phyloP scores from a whole-genome alignment of 2,888 invertebrate species.

The Lepetodrilus schrolli region DNA sequence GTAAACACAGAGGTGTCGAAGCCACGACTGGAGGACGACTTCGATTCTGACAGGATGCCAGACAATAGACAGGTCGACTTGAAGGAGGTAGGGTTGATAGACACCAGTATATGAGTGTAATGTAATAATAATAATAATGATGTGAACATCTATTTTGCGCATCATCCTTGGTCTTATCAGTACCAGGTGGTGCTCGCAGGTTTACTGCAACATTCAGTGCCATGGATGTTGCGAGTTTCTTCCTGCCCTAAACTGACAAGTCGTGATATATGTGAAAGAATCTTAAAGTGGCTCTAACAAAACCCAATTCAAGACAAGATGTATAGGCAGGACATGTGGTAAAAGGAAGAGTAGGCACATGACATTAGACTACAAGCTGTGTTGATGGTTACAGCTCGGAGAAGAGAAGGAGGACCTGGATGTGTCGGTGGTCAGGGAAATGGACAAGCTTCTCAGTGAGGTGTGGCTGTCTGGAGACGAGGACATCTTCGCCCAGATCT shows the following conservation, averaged over 20 bases:
- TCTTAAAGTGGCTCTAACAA: no score
- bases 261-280: no score
- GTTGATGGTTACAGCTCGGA: constrained; percentile 54
- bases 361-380: no score
- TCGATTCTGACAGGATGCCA: neutral
- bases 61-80: neutral
- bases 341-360: no score
- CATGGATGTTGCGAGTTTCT: no score
- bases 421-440: constrained; percentile 79
- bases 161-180: neutral
- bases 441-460: constrained; percentile 83
- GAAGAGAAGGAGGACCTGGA: constrained; percentile 78
- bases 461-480: constrained; percentile 80
- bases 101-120: neutral
- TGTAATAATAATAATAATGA: no score
- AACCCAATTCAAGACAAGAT: no score
- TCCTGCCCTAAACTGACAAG: no score
- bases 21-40: neutral
- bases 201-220: no score
- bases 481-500: constrained; percentile 84
- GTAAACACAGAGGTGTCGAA: neutral
- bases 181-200: no score
- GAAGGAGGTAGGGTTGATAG: neutral
- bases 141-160: neutral
- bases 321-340: no score